Percentiles rank a stretch among this genome's conserved stretches.
These are phyloP conservation scores for pig (Sus scrofa) DNA, from an alignment of 2,113 vertebrate genomes.

Conservation along the genomic window T2T-Sscrofa CM000812.6:272081501-272082000, in stretches of 20 bases:
- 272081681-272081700: conserved; percentile 13
- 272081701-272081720: not conserved
- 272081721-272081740: conserved; percentile 34
- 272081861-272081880: not conserved
- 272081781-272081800: conserved; percentile 46
- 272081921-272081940: not conserved
- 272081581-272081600: not conserved
- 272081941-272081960: not conserved
- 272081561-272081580: not conserved
- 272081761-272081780: not conserved
- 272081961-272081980: not conserved
- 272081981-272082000: not conserved
- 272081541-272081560: conserved; percentile 29
- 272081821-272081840: not conserved
- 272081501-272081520: conserved; percentile 24
- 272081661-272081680: not conserved
- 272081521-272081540: conserved; percentile 35
- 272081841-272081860: not conserved
- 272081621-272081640: conserved; percentile 16
- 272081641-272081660: conserved; percentile 30
- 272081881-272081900: not conserved
- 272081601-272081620: not conserved
- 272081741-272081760: not conserved
- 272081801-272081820: conserved; percentile 7
- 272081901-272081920: not conserved